Evolutionary conservation across 1,140 invertebrate species (phyloP), one percentile per base, ranked within the genome.

Genomic region (Trichogramma pretiosum): DNA sequence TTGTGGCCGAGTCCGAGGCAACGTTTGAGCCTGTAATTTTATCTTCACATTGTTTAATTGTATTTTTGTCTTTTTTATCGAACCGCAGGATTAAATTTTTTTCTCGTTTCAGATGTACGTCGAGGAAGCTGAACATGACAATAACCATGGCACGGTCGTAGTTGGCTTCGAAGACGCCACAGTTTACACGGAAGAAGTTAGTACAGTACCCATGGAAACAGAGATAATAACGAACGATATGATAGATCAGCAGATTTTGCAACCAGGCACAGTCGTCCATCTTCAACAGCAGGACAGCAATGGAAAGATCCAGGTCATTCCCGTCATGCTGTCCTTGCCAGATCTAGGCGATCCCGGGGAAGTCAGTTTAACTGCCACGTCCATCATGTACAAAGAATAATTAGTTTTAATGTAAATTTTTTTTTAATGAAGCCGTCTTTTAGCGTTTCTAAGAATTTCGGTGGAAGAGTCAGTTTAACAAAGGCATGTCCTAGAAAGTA

Each of bases 101-200:
- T 11, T 30, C 2, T 23, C 21, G 28, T 43, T 44, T 17, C 11
- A 50, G 48, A 33, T 50, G 16, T 50, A 68, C 58, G 5, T 70
- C 61, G 14, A 64, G 57, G 43, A 50, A 2, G 19, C 35, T 16
- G 34, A 37, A 11, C 24, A 44, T 18, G 41, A 50, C 37, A 32
- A 19, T 0, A 39, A 26, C 16, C 62, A 66, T 44, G 60, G 56
- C 2, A 62, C 58, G 8, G 61, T 70, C 11, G 68, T 72, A 17
- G 64, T 72, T 61, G 53, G 50, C 23, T 52, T 58, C 22, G 65
- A 68, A 33, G 65, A 68, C 18, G 61, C 58, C 10, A 58, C 63
- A 34, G 65, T 69, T 14, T 72, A 72, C 18, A 70, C 68, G 0
- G 69, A 72, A 40, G 69, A 72, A 55, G 66, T 72, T 3, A 65